Conservation (phyloP, 2,888 invertebrate genomes). For the Andrena haemorrhoa region DNA sequence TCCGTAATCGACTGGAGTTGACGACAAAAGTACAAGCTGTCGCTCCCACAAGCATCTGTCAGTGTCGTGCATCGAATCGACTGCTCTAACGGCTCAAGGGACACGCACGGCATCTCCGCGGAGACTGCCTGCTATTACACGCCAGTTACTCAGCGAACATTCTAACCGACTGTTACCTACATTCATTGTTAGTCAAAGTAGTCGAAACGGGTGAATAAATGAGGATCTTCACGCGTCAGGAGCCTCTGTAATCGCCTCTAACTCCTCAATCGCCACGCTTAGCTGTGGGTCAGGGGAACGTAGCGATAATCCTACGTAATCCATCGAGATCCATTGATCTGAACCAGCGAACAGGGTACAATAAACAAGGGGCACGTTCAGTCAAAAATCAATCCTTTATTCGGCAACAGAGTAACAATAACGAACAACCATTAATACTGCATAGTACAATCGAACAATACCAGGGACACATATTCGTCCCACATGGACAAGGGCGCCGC, state of each 20-base stretch:
- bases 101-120: background rate
- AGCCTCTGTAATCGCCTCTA: background rate
- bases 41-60: background rate
- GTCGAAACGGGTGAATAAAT: background rate
- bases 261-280: background rate
- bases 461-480: background rate
- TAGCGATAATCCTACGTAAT: background rate
- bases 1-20: background rate
- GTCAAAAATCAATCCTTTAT: slow-evolving; percentile 62
- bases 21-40: background rate
- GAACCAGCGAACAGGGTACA: too few relatives aligned
- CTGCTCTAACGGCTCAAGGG: background rate
- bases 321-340: background rate
- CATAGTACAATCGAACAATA: background rate
- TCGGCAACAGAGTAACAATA: slow-evolving; percentile 56
- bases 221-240: background rate
- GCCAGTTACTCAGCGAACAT: background rate
- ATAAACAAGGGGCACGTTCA: background rate
- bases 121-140: background rate
- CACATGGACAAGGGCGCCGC: background rate
- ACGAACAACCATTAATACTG: slow-evolving; percentile 53
- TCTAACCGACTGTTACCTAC: too few relatives aligned
- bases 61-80: background rate
- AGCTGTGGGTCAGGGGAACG: background rate
- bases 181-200: too few relatives aligned